Evolutionary conservation across 2,888 invertebrate species (phyloP).

Genomic region (Lomographa bimaculata): DNA sequence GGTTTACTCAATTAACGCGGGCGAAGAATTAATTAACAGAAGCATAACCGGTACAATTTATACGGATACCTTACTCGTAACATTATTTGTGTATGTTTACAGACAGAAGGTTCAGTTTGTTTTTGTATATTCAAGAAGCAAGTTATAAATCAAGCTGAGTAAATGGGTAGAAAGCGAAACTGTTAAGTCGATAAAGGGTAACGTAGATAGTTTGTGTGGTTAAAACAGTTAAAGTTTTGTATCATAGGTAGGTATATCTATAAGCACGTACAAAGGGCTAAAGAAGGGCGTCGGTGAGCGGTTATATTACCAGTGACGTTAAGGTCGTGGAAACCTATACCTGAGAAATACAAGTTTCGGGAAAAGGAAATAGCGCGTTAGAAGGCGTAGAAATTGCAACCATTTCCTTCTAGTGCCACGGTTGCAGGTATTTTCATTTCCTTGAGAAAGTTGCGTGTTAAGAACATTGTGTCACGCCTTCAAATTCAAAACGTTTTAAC

Average conservation of each 20-base stretch:
- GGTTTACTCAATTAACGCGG: too few relatives aligned
- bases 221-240: slow-evolving; percentile 1
- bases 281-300: slow-evolving; percentile 12
- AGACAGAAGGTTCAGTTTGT: slow-evolving; percentile 17
- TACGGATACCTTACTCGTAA: slow-evolving; percentile 3
- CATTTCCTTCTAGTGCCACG: not conserved
- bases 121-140: slow-evolving; percentile 19
- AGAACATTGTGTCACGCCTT: too few relatives aligned
- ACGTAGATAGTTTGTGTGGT: slow-evolving; percentile 7
- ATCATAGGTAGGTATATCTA: slow-evolving; percentile 11
- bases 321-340: too few relatives aligned
- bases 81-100: slow-evolving; percentile 4
- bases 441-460: too few relatives aligned
- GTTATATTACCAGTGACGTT: slow-evolving; percentile 13
- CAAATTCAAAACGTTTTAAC: too few relatives aligned
- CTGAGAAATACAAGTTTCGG: not conserved
- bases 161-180: slow-evolving; percentile 11
- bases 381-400: slow-evolving; percentile 3
- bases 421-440: too few relatives aligned
- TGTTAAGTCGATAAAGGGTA: slow-evolving; percentile 19
- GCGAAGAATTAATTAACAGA: too few relatives aligned
- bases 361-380: slow-evolving; percentile 9
- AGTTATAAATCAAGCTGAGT: slow-evolving; percentile 20
- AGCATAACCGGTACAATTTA: not conserved
- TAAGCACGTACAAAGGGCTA: slow-evolving; percentile 7